Percentiles rank a stretch among this genome's conserved stretches.
Evolutionary conservation across 2,113 vertebrate species (phyloP).

Genomic region (Xiphophorus maculatus): DNA sequence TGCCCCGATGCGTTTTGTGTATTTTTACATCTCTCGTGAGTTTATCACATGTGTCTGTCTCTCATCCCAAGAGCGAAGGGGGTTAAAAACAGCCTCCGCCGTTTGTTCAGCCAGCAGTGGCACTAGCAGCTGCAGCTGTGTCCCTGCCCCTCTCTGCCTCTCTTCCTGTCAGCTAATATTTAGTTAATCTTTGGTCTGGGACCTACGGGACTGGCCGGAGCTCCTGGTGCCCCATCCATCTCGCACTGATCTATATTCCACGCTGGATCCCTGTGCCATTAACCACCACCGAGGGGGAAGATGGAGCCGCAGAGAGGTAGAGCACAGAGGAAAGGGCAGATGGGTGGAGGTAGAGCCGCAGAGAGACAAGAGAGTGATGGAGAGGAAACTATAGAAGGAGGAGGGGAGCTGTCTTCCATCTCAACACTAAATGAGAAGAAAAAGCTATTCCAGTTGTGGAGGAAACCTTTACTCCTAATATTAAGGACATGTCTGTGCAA

Average conservation of each 20-base stretch:
- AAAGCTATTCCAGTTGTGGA: slow-evolving; percentile 17
- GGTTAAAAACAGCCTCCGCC: slow-evolving; percentile 72
- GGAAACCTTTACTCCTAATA: slow-evolving; percentile 30
- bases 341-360: slow-evolving; percentile 59
- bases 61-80: slow-evolving; percentile 60
- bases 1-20: slow-evolving; percentile 54
- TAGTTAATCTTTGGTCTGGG: slow-evolving; percentile 86
- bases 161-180: slow-evolving; percentile 85
- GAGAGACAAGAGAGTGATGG: slow-evolving; percentile 63
- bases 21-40: slow-evolving; percentile 65
- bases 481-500: slow-evolving; percentile 6
- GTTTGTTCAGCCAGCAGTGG: slow-evolving; percentile 74
- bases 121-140: slow-evolving; percentile 77
- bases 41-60: slow-evolving; percentile 55
- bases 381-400: slow-evolving; percentile 44
- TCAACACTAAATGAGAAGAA: slow-evolving; percentile 43
- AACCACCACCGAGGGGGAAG: slow-evolving; percentile 75
- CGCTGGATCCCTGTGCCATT: slow-evolving; percentile 79
- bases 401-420: slow-evolving; percentile 28
- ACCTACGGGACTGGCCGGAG: slow-evolving; percentile 80
- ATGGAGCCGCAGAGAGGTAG: slow-evolving; percentile 56
- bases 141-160: slow-evolving; percentile 66
- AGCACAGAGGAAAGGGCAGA: slow-evolving; percentile 61
- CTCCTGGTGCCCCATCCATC: slow-evolving; percentile 82
- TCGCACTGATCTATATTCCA: slow-evolving; percentile 83